Base-by-base conservation (phyloP, 2,113 vertebrate species). In the Rissa tridactyla region DNA sequence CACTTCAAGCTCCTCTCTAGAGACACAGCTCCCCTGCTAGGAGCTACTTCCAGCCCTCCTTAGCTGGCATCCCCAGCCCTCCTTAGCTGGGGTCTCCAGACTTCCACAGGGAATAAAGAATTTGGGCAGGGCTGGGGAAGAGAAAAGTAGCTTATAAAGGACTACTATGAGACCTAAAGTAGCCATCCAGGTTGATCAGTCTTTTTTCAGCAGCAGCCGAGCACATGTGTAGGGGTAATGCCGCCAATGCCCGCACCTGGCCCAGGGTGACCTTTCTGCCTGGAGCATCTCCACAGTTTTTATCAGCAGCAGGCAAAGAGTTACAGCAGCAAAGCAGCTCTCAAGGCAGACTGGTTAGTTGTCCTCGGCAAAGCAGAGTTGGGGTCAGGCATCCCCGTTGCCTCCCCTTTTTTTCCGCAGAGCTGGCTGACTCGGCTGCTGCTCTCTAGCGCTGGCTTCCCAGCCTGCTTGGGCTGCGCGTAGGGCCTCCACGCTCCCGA, bases 271-370 rank as follows among this genome's bases (percentile, higher is more conserved):
- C 36, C 30, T 21, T 92, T 30, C 36, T 0, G 0, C 30, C 40
- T 36, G 34, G 15, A 90, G 18, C 27, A 61, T 36, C 76, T 65
- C 72, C 3, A 0, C 34, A 10, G 34, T 51, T 86, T 71, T 64
- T 68, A 34, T 38, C 34, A 61, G n/a, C 22, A 7, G 68, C 5
- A 13, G 51, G 21, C 2, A 2, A 55, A 46, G 51, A 13, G 7
- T 54, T 46, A 30, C 9, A 38, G 58, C 61, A 81, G 44, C 65
- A 36, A 26, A 75, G 66, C 65, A 61, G 66, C 44, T 30, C 32
- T 82, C 2, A 1, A 52, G 46, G 32, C 20, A 38, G 36, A 30
- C 0, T 0, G 25, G 7, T 46, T 16, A 22, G 57, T 20, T 4
- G 4, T 13, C 44, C 44, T 46, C 18, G 16, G 22, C 29, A 10